Evolutionary conservation across 2,888 invertebrate genomes (phyloP), one percentile per base, ranked within the genome.

Genomic region (Scaptomyza reducta): DNA sequence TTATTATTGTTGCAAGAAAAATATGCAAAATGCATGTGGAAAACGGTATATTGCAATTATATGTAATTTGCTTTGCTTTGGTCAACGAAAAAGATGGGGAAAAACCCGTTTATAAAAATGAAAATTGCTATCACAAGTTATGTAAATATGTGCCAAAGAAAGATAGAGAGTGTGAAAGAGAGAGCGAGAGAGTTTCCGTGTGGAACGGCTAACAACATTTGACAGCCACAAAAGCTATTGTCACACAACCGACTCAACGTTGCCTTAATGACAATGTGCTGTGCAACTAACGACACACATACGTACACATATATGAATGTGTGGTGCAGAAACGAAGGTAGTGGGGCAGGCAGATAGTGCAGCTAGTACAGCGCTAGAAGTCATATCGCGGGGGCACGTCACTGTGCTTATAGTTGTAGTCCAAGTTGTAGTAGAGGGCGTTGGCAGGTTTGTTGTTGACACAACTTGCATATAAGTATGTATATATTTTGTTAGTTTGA

Each of bases 381-480:
- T 33, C 47, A 18, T 33, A 49, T 18, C 3, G 14, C 14, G 33
- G 40, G 45, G 59, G 46, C 42, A 47, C 68, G 71, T 59, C 63
- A 67, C 65, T 73, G 83, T 68, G 42, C 53, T 47, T 13, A 60
- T 40, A 40, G 38, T 3, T 31, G 46, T 55, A 59, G 80, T 45
- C 53, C 42, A 57, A 40, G 56, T 45, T 51, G 27, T 54, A 40
- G 56, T 45, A 51, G 27, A 45, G 75, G 86, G 86, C 76, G 86
- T 83, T 79, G 83, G 75, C 78, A 79, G 86, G 64, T 78, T 83
- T 78, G 77, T 73, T 82, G 83, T 82, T 68, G 75, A 69, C 70
- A 79, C 80, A 85, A 82, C 80, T 81, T 81, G 79, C 74, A 68
- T 70, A 47, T 18, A 33, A 10, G 11, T 14, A 38, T 35, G 9